Evolutionary conservation across 2,113 vertebrate species (phyloP).

Genomic region (Setophaga coronata): DNA sequence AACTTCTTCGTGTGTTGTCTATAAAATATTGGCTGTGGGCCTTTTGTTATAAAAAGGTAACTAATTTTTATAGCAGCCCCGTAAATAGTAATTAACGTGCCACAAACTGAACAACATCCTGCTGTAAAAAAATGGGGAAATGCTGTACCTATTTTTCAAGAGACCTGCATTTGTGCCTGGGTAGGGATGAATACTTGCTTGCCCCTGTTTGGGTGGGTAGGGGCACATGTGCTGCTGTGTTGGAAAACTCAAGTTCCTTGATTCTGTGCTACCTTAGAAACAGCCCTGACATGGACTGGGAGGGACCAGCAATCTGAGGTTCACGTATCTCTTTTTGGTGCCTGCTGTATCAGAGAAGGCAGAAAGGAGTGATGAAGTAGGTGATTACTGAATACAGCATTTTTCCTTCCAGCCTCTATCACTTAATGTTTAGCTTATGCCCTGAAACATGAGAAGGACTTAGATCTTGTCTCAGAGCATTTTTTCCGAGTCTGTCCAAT

Average conservation of each 20-base stretch:
- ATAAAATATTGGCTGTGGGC: conserved; percentile 71
- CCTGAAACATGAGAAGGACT: conserved; percentile 40
- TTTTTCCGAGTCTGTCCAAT: not conserved
- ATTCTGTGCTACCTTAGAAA: not conserved
- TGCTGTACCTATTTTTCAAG: not conserved
- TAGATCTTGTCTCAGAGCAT: conserved; percentile 21
- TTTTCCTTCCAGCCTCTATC: conserved; percentile 38
- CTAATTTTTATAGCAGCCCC: conserved; percentile 68
- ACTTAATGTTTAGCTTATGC: conserved; percentile 26
- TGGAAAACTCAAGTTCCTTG: not conserved
- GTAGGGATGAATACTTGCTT: not conserved
- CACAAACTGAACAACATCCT: conserved; percentile 64
- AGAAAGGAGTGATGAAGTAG: not conserved
- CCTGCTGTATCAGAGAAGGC: not conserved
- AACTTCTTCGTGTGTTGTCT: conserved; percentile 61
- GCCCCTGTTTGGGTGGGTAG: not conserved
- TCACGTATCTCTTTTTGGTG: rapidly evolving
- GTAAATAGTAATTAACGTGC: conserved; percentile 71
- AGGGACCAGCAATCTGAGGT: not conserved
- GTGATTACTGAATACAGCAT: not conserved
- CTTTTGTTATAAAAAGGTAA: conserved; percentile 72
- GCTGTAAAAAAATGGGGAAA: conserved; percentile 58
- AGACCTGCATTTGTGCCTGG: not conserved
- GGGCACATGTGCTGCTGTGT: not conserved
- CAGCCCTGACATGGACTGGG: not conserved